These are phyloP conservation scores for Pogonomyrmex barbatus DNA, from an alignment of 1,140 invertebrate genomes.

Conservation along the genomic window DNA sequence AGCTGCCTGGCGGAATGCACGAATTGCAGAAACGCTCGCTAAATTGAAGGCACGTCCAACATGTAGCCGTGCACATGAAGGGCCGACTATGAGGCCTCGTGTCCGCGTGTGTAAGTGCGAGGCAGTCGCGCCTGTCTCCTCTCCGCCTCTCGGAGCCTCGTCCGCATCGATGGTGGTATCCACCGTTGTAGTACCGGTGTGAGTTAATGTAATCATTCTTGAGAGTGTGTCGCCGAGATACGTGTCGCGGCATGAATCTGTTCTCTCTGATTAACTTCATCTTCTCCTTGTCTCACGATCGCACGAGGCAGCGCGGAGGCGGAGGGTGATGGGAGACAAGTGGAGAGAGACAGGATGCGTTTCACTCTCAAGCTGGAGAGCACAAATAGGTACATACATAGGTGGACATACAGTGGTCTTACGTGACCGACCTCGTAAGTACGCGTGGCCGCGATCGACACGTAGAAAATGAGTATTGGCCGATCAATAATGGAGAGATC, in stretches of 20 bases:
- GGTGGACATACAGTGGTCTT: slow-evolving; percentile 36
- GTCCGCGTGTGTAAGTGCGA: slow-evolving; percentile 6
- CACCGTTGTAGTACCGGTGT: slow-evolving; percentile 1
- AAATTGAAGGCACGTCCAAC: slow-evolving; percentile 69
- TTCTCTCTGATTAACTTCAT: slow-evolving; percentile 68
- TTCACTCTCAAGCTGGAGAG: slow-evolving; percentile 41
- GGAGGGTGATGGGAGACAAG: background rate
- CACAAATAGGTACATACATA: slow-evolving; percentile 62
- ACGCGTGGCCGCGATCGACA: slow-evolving; percentile 64
- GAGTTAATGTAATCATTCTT: slow-evolving; percentile 72
- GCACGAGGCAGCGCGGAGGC: background rate
- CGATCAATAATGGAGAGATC: slow-evolving; percentile 68
- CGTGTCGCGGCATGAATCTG: slow-evolving; percentile 69
- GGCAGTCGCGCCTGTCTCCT: background rate
- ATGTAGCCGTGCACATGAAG: slow-evolving; percentile 24
- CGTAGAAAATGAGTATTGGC: slow-evolving; percentile 64
- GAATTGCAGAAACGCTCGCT: slow-evolving; percentile 68
- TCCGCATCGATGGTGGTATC: slow-evolving; percentile 59
- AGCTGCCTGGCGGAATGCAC: slow-evolving; percentile 66
- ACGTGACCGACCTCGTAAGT: slow-evolving; percentile 70
- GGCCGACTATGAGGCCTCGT: background rate
- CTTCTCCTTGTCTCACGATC: slow-evolving; percentile 56
- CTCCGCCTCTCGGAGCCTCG: slow-evolving; percentile 13
- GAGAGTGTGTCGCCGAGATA: slow-evolving; percentile 62
- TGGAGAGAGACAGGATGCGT: background rate